Evolutionary conservation across 2,113 vertebrate species (phyloP), one percentile per base, ranked within the genome.

Genomic region (Rhynchomys soricoides): DNA sequence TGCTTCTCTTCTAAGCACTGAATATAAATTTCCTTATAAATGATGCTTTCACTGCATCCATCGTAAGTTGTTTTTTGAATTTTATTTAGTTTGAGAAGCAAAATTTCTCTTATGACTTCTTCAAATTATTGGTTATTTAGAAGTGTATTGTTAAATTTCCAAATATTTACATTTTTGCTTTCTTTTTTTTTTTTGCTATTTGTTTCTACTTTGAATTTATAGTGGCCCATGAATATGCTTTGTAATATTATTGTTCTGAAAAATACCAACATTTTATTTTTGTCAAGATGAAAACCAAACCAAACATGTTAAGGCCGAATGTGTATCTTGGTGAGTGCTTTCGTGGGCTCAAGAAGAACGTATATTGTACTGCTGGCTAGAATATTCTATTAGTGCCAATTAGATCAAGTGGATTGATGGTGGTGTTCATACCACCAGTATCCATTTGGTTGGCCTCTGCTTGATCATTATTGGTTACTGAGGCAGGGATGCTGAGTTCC

Each of bases 401-500:
- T 89, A 89, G 88, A 89, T 74, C 59, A 78, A 82, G 64, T 17
- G 89, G 90, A 95, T 57, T 86, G 77, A 96, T 89, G 50, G 10
- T 85, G 26, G n/a, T 68, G 0, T 45, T 89, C 48, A 74, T 17
- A 40, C 16, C n/a, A 91, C 81, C 59, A 34, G 57, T 71, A 77
- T 12, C 19, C 66, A 68, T 75, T 43, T 89, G 86, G 95, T 91
- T 82, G 94, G 91, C 73, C 94, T 62, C 40, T 81, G n/a, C 40
- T 82, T 95, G 78, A 77, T 89, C 59, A 86, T 52, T 82, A 91
- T 89, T 71, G 75, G 66, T 96, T 91, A 95, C 50, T 64, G 31
- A 62, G 22, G 55, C 19, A 92, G 4, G 59, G 57, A 45, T 92
- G 24, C 11, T 86, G 55, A 89, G 71, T 7, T 48, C 48, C n/a